These are phyloP conservation scores for Anoplopoma fimbria DNA, from an alignment of 2,113 vertebrate genomes.

Conservation along the genomic window DNA sequence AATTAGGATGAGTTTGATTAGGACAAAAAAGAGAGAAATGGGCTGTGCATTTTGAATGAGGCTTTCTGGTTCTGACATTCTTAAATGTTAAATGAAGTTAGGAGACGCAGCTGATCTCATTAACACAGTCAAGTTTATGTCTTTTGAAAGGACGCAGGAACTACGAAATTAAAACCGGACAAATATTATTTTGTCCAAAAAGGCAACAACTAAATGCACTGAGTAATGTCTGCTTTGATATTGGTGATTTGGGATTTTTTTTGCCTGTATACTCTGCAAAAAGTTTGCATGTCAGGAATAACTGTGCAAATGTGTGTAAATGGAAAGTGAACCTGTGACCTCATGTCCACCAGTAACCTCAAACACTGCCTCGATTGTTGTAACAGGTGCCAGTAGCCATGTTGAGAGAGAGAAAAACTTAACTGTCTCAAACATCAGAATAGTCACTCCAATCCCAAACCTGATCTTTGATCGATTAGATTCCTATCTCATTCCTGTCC, in stretches of 20 bases:
- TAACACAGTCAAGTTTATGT: background rate
- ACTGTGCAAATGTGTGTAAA: conserved; percentile 47
- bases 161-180: conserved; percentile 11
- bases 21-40: background rate
- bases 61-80: conserved; percentile 2
- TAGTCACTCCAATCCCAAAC: conserved; percentile 49
- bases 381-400: conserved; percentile 62
- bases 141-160: background rate
- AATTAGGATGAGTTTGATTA: background rate
- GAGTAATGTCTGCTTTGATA: background rate
- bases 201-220: background rate
- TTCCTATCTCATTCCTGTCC: conserved; percentile 60
- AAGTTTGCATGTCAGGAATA: conserved; percentile 39
- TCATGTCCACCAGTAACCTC: conserved; percentile 30
- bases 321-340: conserved; percentile 65
- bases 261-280: background rate
- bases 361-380: conserved; percentile 57
- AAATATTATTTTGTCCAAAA: background rate
- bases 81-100: conserved; percentile 42
- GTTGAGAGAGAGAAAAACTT: conserved; percentile 20
- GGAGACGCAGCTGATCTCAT: conserved; percentile 24
- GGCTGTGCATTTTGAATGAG: background rate
- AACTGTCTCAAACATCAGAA: conserved; percentile 49
- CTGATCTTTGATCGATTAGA: conserved; percentile 56
- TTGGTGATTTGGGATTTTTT: background rate